phyloP scores from a whole-genome alignment of 2,797 vertebrate species.

The Gorsachius magnificus region DNA sequence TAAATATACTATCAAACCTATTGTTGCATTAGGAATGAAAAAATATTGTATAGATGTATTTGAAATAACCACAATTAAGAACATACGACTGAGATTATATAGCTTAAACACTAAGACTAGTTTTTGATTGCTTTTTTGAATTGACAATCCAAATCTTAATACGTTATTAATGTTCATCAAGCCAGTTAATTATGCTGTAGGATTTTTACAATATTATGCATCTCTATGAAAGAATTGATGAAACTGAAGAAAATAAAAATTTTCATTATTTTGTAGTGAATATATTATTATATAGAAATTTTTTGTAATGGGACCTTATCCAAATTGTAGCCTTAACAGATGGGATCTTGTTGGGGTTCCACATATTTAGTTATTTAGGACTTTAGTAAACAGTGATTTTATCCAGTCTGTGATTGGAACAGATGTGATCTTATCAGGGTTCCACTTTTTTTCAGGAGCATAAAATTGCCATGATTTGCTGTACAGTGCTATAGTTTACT shows the following conservation, averaged over 20 bases:
- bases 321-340: constrained; percentile 81
- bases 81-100: not conserved
- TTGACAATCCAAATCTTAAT: not conserved
- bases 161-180: constrained; percentile 27
- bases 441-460: constrained; percentile 83
- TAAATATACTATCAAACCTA: not conserved
- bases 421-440: constrained; percentile 88
- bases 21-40: not conserved
- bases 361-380: constrained; percentile 88
- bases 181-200: not conserved
- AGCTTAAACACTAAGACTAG: not conserved
- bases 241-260: constrained; percentile 8
- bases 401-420: constrained; percentile 87
- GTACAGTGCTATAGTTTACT: constrained; percentile 84
- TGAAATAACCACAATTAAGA: constrained; percentile 10
- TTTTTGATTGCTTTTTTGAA: not conserved
- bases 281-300: constrained; percentile 76
- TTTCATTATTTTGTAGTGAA: constrained; percentile 37
- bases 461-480: constrained; percentile 86
- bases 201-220: constrained; percentile 5
- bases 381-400: constrained; percentile 87
- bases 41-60: not conserved
- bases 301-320: constrained; percentile 78
- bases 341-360: constrained; percentile 86
- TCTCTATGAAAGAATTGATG: not conserved